Evolutionary conservation across 2,113 vertebrate genomes (phyloP).

Genomic region (Platycercus adscitus): DNA sequence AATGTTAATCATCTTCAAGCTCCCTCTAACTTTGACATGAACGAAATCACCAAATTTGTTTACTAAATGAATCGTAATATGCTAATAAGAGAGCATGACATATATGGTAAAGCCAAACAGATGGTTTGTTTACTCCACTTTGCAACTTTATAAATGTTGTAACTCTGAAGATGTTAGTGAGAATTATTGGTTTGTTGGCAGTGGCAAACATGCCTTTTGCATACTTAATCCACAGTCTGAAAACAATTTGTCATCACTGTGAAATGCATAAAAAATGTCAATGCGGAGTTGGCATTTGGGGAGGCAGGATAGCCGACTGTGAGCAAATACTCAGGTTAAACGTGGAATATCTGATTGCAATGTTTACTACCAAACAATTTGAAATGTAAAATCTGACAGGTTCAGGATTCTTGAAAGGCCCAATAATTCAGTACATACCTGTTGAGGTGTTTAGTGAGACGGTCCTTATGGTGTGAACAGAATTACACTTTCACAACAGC

Average conservation of each 20-base stretch:
- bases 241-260: slow-evolving; percentile 71
- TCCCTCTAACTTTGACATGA: slow-evolving; percentile 85
- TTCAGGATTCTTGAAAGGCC: slow-evolving; percentile 15
- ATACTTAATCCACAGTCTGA: slow-evolving; percentile 78
- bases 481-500: slow-evolving; percentile 51
- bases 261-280: slow-evolving; percentile 74
- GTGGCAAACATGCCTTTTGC: slow-evolving; percentile 73
- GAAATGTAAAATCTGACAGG: slow-evolving; percentile 12
- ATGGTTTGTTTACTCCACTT: slow-evolving; percentile 85
- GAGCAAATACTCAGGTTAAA: slow-evolving; percentile 43
- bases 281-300: slow-evolving; percentile 55
- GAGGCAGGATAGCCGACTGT: slow-evolving; percentile 3
- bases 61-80: slow-evolving; percentile 93
- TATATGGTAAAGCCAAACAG: slow-evolving; percentile 87
- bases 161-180: slow-evolving; percentile 81
- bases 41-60: slow-evolving; percentile 87
- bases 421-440: slow-evolving; percentile 58
- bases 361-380: background rate
- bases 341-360: background rate
- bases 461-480: slow-evolving; percentile 42
- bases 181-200: slow-evolving; percentile 80
- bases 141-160: slow-evolving; percentile 83
- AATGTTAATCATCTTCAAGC: slow-evolving; percentile 96
- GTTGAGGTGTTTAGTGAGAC: slow-evolving; percentile 55
- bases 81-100: slow-evolving; percentile 88